These are phyloP conservation scores for Orthosia incerta DNA, from an alignment of 2,888 invertebrate species.

Conservation along the genomic window DNA sequence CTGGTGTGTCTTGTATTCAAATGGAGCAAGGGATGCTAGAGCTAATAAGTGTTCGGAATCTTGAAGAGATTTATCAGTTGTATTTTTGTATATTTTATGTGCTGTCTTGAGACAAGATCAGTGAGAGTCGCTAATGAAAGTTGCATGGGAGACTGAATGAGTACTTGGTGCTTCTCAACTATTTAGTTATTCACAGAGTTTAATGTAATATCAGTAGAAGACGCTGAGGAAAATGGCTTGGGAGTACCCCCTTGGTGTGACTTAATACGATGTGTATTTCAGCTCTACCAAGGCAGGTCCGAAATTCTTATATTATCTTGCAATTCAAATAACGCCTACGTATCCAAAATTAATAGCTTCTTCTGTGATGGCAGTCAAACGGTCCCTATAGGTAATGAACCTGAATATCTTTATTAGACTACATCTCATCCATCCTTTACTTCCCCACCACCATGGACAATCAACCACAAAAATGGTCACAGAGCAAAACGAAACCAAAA, in stretches of 20 bases:
- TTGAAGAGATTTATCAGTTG: background rate
- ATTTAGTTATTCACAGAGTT: too few relatives aligned
- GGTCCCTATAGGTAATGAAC: background rate
- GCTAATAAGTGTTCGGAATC: background rate
- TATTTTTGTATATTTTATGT: conserved; percentile 17
- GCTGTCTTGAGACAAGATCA: conserved; percentile 21
- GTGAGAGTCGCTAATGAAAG: background rate
- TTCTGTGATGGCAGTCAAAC: too few relatives aligned
- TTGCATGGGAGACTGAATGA: background rate
- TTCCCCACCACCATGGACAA: conserved; percentile 10
- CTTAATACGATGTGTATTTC: too few relatives aligned
- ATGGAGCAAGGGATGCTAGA: conserved; percentile 20
- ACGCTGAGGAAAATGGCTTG: too few relatives aligned
- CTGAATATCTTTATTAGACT: background rate
- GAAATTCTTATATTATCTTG: background rate
- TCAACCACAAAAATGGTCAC: conserved; percentile 42
- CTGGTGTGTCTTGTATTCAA: conserved; percentile 30
- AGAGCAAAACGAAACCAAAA: conserved; percentile 64
- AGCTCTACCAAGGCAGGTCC: background rate
- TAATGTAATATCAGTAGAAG: too few relatives aligned
- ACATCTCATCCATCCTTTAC: conserved; percentile 1
- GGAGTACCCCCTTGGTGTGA: too few relatives aligned
- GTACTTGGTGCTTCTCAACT: too few relatives aligned
- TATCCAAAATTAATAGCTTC: too few relatives aligned
- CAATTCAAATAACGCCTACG: background rate